Conservation (phyloP, 2,113 vertebrate genomes). For the Cyprinodon brontotheroides region DNA sequence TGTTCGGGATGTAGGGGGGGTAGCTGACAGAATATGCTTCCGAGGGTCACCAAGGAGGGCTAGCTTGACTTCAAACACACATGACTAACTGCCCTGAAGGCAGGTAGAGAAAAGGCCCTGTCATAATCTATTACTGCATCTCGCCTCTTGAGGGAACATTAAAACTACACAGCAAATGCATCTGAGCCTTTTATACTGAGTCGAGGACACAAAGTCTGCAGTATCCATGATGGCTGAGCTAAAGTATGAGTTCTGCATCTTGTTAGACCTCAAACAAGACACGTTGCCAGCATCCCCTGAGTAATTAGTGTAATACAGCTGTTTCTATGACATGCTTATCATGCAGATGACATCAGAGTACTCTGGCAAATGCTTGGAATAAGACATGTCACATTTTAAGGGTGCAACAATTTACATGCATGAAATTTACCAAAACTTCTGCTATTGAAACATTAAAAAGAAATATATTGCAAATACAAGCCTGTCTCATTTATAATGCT, state of each 20-base stretch:
- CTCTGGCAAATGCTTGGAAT: constrained; percentile 6
- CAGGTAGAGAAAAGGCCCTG: constrained; percentile 76
- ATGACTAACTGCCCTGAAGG: constrained; percentile 73
- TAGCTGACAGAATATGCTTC: constrained; percentile 70
- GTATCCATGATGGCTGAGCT: constrained; percentile 42
- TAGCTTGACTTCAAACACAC: constrained; percentile 67
- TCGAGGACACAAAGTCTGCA: constrained; percentile 21
- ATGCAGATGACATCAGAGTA: constrained; percentile 26
- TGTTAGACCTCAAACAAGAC: constrained; percentile 51
- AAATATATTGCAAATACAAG: constrained; percentile 3
- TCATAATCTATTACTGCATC: constrained; percentile 76
- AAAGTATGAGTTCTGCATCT: constrained; percentile 48
- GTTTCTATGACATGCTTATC: constrained; percentile 22
- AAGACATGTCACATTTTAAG: constrained; percentile 41
- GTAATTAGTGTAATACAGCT: constrained; percentile 22
- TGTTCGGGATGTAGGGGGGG: constrained; percentile 55
- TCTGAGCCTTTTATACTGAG: constrained; percentile 33
- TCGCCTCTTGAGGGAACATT: constrained; percentile 61
- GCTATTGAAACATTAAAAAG: constrained; percentile 2
- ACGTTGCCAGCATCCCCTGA: constrained; percentile 31
- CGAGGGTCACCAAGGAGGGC: constrained; percentile 62
- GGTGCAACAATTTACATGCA: constrained; percentile 14
- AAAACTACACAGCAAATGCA: constrained; percentile 56
- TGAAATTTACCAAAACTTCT: constrained; percentile 3
- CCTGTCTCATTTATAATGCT: constrained; percentile 15